These are phyloP conservation scores for Leptodactylus fuscus DNA, from an alignment of 2,113 vertebrate species.

Conservation along the genomic window DNA sequence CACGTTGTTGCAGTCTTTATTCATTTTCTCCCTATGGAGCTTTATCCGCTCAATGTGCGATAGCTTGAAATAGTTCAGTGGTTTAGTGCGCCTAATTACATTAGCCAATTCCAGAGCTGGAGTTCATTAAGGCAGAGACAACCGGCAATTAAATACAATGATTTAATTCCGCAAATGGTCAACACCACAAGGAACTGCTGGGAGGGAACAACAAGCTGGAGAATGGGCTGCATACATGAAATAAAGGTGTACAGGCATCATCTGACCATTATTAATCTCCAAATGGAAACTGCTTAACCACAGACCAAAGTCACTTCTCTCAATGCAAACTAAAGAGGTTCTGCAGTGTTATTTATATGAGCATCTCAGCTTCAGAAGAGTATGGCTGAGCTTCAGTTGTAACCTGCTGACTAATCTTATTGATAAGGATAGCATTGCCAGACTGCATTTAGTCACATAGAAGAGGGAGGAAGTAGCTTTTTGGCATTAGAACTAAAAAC, in stretches of 20 bases:
- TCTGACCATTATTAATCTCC: not conserved
- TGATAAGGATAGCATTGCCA: too few species aligned
- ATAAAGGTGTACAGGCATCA: not conserved
- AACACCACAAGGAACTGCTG: slow-evolving; percentile 19
- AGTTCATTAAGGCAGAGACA: slow-evolving; percentile 58
- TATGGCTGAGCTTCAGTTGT: too few species aligned
- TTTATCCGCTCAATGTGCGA: slow-evolving; percentile 14
- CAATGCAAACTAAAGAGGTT: too few species aligned
- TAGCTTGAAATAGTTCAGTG: slow-evolving; percentile 36
- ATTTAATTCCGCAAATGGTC: slow-evolving; percentile 55
- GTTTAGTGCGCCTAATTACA: slow-evolving; percentile 56
- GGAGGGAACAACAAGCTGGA: not conserved
- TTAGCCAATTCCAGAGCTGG: slow-evolving; percentile 52
- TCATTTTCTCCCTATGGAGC: slow-evolving; percentile 32
- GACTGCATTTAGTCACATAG: too few species aligned
- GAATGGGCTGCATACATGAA: not conserved
- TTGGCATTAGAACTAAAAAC: too few species aligned
- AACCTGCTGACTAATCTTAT: too few species aligned
- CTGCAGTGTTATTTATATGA: not conserved
- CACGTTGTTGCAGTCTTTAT: not conserved
- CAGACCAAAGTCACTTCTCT: too few species aligned
- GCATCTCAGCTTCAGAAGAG: too few species aligned
- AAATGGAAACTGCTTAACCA: not conserved
- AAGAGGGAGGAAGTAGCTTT: too few species aligned
- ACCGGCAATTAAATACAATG: slow-evolving; percentile 58